Conservation (phyloP, 2,797 vertebrate genomes). For the Thalassophryne amazonica region DNA sequence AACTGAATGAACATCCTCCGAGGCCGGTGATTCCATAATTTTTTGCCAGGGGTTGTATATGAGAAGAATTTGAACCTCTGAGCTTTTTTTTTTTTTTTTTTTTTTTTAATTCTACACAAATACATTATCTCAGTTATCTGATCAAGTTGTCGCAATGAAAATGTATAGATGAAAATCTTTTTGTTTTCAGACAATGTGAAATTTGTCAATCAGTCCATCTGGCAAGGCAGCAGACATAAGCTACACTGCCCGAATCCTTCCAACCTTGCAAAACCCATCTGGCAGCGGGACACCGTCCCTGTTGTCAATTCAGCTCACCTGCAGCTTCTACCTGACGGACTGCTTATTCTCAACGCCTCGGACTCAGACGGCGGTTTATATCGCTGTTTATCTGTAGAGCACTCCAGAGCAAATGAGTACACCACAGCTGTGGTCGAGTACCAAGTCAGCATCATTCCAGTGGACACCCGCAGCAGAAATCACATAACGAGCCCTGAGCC, state of each 20-base stretch:
- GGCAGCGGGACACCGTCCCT: conserved; percentile 46
- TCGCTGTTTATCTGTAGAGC: conserved; percentile 72
- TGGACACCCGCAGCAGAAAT: background rate
- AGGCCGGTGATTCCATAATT: no score
- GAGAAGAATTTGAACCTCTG: no score
- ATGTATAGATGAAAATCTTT: background rate
- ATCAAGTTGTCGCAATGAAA: background rate
- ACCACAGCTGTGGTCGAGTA: conserved; percentile 40
- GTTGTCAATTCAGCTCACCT: conserved; percentile 34
- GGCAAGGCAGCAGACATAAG: conserved; percentile 47
- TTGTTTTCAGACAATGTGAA: conserved; percentile 52
- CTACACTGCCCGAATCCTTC: conserved; percentile 68
- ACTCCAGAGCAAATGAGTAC: conserved; percentile 38
- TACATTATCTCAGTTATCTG: no score
- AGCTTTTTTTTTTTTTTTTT: no score
- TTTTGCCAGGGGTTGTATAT: no score
- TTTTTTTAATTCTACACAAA: no score
- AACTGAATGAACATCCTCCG: no score
- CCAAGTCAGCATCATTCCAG: conserved; percentile 29
- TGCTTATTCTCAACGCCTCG: conserved; percentile 65
- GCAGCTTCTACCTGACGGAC: conserved; percentile 48
- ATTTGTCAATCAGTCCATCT: conserved; percentile 24
- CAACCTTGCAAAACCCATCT: conserved; percentile 64
- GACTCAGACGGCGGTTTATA: conserved; percentile 53
- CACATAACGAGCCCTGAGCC: background rate